Conservation (phyloP, 2,888 invertebrate genomes). For the Metacarcinus magister region DNA sequence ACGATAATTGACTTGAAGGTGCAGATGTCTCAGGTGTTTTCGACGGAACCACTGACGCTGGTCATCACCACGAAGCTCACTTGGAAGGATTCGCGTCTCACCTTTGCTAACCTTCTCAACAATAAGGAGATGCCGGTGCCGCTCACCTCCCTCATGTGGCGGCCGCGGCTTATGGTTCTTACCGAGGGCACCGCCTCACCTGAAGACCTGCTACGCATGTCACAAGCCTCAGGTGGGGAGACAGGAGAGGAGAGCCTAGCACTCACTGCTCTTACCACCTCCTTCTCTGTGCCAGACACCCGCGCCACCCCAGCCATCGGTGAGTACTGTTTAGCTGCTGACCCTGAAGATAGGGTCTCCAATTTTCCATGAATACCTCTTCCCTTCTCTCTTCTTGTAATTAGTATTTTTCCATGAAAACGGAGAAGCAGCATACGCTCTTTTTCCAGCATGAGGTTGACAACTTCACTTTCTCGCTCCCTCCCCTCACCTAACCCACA, state of each 20-base stretch:
- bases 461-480: no score
- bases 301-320: constrained; percentile 54
- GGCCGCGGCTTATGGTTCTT: constrained; percentile 67
- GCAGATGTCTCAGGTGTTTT: constrained; percentile 62
- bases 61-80: constrained; percentile 54
- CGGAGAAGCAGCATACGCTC: no score
- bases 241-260: background rate
- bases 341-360: background rate
- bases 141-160: constrained; percentile 65
- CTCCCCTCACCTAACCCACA: no score
- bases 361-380: background rate
- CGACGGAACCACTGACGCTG: constrained; percentile 70
- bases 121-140: constrained; percentile 64
- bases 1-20: constrained; percentile 48
- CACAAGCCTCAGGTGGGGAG: background rate
- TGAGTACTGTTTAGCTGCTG: background rate
- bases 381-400: background rate
- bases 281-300: constrained; percentile 54
- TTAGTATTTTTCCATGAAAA: background rate
- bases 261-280: constrained; percentile 52
- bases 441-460: no score
- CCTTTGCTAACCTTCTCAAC: constrained; percentile 64
- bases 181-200: constrained; percentile 61
- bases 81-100: constrained; percentile 68
- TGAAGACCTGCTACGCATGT: constrained; percentile 46